Evolutionary conservation across 2,888 invertebrate genomes (phyloP), one percentile per base, ranked within the genome.

Genomic region (Lasioglossum calceatum): DNA sequence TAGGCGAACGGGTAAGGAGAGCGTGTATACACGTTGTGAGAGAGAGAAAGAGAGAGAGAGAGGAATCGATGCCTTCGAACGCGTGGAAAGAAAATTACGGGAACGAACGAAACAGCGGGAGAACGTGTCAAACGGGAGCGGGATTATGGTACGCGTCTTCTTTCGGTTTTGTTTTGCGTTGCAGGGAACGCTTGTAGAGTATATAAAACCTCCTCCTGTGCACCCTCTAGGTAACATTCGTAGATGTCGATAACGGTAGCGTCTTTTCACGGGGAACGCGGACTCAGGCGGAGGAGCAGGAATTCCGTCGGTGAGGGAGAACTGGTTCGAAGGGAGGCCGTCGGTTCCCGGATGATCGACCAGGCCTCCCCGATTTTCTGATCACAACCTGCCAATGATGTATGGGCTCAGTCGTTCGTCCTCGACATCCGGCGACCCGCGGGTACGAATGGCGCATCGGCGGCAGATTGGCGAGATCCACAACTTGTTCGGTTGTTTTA

Each of bases 401-500:
- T 95, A 95, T 36, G 96, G 96, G 96, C 96, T 96, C 96, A 96
- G 96, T 96, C 95, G 95, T 94, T 96, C 95, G 95, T 95, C 95
- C 94, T 94, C 92, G 91, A 94, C 93, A 94, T 96, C 96, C 96
- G 96, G 96, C 96, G 96, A 96, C 93, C 93, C 82, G 19, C 36
- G 79, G 90, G 92, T 92, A 89, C 91, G 92, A 92, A 90, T 88
- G 92, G 90, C 91, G 90, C 93, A 93, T 94, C 92, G 81, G 84
- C 92, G 94, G 92, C 93, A 93, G 93, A 94, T 93, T 93, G 92
- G 90, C 39, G 74, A 74, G 5, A 42, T 23, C 39, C 90, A 23
- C 90, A 23, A 50, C 19, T 91, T 92, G 79, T 86, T 92, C 92
- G 82, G 94, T 95, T 42, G 4, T 14, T 67, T 36, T 67, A 23